Evolutionary conservation across 1,140 invertebrate genomes (phyloP), one percentile per base, ranked within the genome.

Genomic region (Amyelois transitella): DNA sequence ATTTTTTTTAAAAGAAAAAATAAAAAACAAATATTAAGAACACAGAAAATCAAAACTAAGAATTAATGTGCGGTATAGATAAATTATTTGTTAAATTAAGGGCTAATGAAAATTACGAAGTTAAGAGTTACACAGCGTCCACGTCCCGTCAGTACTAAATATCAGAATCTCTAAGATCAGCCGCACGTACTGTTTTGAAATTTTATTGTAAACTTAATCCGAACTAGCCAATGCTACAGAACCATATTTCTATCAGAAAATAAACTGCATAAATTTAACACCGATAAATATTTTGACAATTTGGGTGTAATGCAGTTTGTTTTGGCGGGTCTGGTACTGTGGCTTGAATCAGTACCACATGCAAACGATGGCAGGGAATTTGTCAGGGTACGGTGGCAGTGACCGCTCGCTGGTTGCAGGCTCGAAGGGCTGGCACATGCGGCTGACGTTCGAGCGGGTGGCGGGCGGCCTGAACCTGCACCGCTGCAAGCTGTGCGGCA

Each of bases 381-480:
- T 51, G 55, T 28, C 54, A 43, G 51, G 48, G 63, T 38, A 56
- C 17, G 58, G 55, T 10, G 58, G 43, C 55, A 65, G 72, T 74
- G 77, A 75, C 69, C 66, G 68, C 48, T 71, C 51, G 77, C 73
- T 88, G 80, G 90, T 94, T 94, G 91, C 93, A 96, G 94, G 94
- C 92, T 94, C 94, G 89, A 95, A 94, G 93, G 93, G 94, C 91
- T 95, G 94, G 94, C 94, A 95, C 91, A 96, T 95, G 94, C 93
- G 94, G 90, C 93, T 95, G 89, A 95, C 94, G 86, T 96, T 95
- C 92, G 94, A 96, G 91, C 94, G 94, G 75, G 92, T 95, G 90
- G 94, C 94, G 89, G 94, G 94, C 89, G 93, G 93, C 90, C 93
- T 94, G 87, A 95, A 95, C 91, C 93, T 95, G 90, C 94, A 95